phyloP scores from a whole-genome alignment of 2,797 vertebrate genomes.

The Pterois miles region DNA sequence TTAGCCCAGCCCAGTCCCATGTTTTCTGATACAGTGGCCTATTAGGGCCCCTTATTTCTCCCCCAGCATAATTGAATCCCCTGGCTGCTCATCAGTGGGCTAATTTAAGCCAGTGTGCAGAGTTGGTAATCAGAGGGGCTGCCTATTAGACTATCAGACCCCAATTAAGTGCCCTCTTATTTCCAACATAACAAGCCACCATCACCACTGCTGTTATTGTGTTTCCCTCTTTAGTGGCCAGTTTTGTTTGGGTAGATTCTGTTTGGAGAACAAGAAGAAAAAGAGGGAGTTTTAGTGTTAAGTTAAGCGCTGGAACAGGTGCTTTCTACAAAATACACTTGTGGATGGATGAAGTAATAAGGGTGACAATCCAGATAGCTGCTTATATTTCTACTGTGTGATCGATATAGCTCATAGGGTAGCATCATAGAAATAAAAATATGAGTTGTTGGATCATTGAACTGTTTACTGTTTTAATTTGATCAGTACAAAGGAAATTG shows the following conservation, averaged over 20 bases:
- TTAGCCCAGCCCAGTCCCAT: slow-evolving; percentile 75
- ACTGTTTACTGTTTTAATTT: too few species aligned
- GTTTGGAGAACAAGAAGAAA: slow-evolving; percentile 49
- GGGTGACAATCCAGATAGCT: not conserved
- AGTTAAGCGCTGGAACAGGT: slow-evolving; percentile 8
- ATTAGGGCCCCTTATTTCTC: slow-evolving; percentile 80
- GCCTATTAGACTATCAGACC: slow-evolving; percentile 81
- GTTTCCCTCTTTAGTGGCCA: slow-evolving; percentile 64
- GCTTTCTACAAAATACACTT: not conserved
- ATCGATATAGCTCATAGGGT: not conserved
- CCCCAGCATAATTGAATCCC: slow-evolving; percentile 85
- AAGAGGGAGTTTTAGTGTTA: slow-evolving; percentile 28
- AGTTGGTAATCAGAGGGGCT: slow-evolving; percentile 83
- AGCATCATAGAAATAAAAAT: too few species aligned
- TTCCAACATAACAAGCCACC: slow-evolving; percentile 81
- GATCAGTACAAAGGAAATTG: too few species aligned
- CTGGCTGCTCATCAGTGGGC: slow-evolving; percentile 84
- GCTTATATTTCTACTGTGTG: not conserved
- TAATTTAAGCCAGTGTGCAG: slow-evolving; percentile 84
- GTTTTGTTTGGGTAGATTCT: slow-evolving; percentile 74
- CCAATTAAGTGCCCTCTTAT: slow-evolving; percentile 84
- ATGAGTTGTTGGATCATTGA: too few species aligned
- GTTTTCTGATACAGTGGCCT: slow-evolving; percentile 82
- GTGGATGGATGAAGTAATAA: not conserved
- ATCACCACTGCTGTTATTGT: slow-evolving; percentile 80